Percentiles rank a stretch among this genome's conserved stretches.
Conservation (phyloP, 2,797 vertebrate species). For the Pseudotriccus pelzelni region DNA sequence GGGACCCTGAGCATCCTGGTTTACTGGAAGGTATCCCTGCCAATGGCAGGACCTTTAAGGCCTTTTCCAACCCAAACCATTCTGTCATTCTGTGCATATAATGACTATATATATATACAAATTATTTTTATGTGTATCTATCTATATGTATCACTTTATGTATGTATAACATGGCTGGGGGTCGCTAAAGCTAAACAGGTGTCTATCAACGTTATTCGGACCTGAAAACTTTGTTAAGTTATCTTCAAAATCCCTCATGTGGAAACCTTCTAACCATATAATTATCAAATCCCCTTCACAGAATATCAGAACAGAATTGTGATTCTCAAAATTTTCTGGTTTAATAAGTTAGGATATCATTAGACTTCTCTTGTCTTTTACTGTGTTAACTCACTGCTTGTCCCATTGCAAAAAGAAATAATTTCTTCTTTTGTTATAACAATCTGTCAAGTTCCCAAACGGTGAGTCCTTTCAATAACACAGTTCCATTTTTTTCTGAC, state of each 20-base stretch:
- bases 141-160: neutral
- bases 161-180: neutral
- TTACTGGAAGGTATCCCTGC: neutral
- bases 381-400: neutral
- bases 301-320: neutral
- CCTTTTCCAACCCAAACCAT: neutral
- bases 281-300: neutral
- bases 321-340: neutral
- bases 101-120: neutral
- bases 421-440: neutral
- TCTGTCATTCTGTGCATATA: neutral
- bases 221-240: neutral
- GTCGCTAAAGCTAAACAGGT: neutral
- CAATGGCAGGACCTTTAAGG: accelerated
- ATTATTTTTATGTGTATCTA: neutral
- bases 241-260: neutral
- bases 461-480: neutral
- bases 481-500: neutral
- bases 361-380: neutral
- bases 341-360: neutral
- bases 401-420: neutral
- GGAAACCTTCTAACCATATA: neutral
- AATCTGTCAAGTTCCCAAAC: neutral
- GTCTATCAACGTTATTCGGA: neutral
- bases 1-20: neutral